Base-by-base conservation (phyloP, 1,140 invertebrate genomes). In the Frieseomelitta varia region DNA sequence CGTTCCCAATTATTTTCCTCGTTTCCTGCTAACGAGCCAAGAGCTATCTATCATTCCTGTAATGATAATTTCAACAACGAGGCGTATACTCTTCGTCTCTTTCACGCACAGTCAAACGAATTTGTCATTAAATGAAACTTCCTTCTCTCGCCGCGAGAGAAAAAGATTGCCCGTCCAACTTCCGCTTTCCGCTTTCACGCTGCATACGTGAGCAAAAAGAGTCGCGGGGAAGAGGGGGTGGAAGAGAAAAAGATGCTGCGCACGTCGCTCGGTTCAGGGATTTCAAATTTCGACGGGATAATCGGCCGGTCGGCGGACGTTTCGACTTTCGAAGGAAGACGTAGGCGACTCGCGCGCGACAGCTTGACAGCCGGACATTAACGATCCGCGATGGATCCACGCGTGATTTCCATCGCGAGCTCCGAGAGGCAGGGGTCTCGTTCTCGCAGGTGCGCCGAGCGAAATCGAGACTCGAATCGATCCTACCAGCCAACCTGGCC, bases 331-430 rank as follows among this genome's bases (percentile, higher is more conserved):
- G 79, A 69, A 90, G 82, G 85, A 90, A 90, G 88, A 90, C 88
- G 88, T 90, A 90, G 88, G 78, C 87, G 88, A 85, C 55, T 76
- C 85, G 72, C 76, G 76, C 81, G 76, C 81, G 88, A 90, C 88
- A 90, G 88, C 61, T 90, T 90, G 88, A 89, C 88, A 89, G 88
- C 81, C 85, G 84, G 88, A 87, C 88, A 89, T 89, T 89, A 89
- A 90, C 88, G 88, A 90, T 89, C 88, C 87, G 75, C 77, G 88
- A 89, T 89, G 87, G 88, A 89, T 89, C 85, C 88, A 34, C 17
- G 74, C 75, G 85, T 87, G 88, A 89, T 89, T 87, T 80, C 88
- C 81, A 90, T 89, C 87, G 81, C 77, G 71, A 82, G 85, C 39
- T 47, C 39, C 39, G 39, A 47, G 39, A 47, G 24, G 61, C 61